Conservation (phyloP, 2,888 invertebrate genomes). For the Heliconius ethilla region DNA sequence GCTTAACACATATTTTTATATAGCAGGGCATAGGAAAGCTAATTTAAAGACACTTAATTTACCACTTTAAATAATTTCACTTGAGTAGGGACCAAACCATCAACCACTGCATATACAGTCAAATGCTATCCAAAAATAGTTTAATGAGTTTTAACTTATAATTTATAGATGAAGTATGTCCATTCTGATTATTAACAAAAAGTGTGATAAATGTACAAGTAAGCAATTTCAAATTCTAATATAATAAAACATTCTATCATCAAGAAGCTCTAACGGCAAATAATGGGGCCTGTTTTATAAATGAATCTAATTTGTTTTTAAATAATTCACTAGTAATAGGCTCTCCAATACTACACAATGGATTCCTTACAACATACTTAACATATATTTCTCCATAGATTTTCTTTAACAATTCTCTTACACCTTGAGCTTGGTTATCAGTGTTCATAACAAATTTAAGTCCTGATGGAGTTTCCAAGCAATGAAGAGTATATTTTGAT, state of each 20-base stretch:
- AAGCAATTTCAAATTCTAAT: background rate
- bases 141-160: background rate
- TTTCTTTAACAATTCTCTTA: constrained; percentile 93
- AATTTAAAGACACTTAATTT: too few species aligned
- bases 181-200: background rate
- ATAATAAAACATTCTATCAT: constrained; percentile 43
- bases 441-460: constrained; percentile 97
- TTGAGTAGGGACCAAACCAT: too few species aligned
- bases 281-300: constrained; percentile 91
- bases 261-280: constrained; percentile 72
- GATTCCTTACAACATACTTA: constrained; percentile 98
- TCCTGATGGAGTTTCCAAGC: constrained; percentile 97
- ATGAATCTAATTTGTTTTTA: constrained; percentile 92
- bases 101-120: background rate
- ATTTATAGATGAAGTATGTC: background rate
- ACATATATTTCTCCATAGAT: constrained; percentile 96
- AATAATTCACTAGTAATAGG: constrained; percentile 96
- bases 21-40: background rate
- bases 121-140: background rate
- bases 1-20: background rate
- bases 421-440: constrained; percentile 91
- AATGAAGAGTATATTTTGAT: constrained; percentile 96
- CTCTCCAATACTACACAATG: constrained; percentile 89
- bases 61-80: too few species aligned
- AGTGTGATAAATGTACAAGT: background rate